These are phyloP conservation scores for Acromyrmex echinatior DNA, from an alignment of 1,140 invertebrate genomes.

Conservation along the genomic window DNA sequence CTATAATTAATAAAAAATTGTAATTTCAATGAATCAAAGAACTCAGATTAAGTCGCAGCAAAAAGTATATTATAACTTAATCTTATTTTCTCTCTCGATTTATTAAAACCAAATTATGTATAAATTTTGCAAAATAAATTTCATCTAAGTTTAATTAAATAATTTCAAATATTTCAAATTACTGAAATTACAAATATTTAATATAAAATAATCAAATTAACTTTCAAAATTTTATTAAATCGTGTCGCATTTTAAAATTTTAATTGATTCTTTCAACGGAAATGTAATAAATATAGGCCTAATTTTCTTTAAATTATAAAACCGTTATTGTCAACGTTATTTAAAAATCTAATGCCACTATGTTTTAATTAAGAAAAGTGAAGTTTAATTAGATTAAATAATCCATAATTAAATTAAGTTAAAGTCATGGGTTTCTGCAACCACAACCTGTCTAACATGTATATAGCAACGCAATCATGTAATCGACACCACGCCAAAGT, in stretches of 20 bases:
- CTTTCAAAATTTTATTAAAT: not conserved
- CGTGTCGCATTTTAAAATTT: not conserved
- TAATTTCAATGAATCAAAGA: no score
- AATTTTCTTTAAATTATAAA: constrained; percentile 1
- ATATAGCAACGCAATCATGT: constrained; percentile 15
- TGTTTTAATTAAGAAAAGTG: not conserved
- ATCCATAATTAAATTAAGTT: not conserved
- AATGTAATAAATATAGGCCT: not conserved
- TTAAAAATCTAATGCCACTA: not conserved
- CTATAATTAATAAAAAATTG: no score
- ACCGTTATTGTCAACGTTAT: not conserved
- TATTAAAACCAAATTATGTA: no score
- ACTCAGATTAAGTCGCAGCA: no score
- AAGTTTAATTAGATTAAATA: not conserved
- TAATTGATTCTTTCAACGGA: not conserved
- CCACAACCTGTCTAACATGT: not conserved
- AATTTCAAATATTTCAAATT: not conserved
- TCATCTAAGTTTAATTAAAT: not conserved
- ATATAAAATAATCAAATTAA: no score
- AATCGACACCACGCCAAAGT: constrained; percentile 51
- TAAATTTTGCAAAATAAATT: no score
- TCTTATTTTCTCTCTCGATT: no score
- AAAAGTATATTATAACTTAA: no score
- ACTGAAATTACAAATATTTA: no score
- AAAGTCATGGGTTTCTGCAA: constrained; percentile 5